phyloP scores from a whole-genome alignment of 2,113 vertebrate species.

The Herpetotheres cachinnans region DNA sequence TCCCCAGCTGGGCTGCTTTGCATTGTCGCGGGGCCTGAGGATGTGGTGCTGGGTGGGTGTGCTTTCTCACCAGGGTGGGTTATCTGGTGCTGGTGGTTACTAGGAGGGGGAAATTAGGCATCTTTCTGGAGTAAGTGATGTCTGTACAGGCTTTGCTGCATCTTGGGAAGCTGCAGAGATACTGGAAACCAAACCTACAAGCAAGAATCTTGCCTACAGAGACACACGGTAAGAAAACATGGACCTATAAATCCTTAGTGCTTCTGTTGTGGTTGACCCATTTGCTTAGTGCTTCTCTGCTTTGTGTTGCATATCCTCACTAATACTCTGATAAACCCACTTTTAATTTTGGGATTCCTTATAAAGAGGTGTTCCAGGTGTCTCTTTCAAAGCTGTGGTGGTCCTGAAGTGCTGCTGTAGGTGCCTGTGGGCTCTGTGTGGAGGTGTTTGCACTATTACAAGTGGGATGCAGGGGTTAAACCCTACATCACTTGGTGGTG shows the following conservation, averaged over 20 bases:
- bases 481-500: neutral
- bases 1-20: neutral
- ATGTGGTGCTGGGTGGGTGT: neutral
- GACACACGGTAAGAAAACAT: neutral
- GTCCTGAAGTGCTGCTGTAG: neutral
- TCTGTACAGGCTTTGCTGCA: neutral
- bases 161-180: neutral
- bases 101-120: neutral
- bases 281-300: neutral
- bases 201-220: neutral
- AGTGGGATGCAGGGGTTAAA: neutral
- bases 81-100: neutral
- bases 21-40: rapidly evolving
- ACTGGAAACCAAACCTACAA: neutral
- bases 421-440: neutral
- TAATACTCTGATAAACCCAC: neutral
- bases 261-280: neutral
- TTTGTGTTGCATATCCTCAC: rapidly evolving
- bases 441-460: neutral
- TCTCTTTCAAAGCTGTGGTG: neutral
- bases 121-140: neutral
- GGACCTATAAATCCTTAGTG: rapidly evolving
- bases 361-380: neutral
- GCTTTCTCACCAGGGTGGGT: neutral
- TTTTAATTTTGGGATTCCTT: neutral